phyloP scores from a whole-genome alignment of 2,888 invertebrate species.

The Ctenicera cuprea region DNA sequence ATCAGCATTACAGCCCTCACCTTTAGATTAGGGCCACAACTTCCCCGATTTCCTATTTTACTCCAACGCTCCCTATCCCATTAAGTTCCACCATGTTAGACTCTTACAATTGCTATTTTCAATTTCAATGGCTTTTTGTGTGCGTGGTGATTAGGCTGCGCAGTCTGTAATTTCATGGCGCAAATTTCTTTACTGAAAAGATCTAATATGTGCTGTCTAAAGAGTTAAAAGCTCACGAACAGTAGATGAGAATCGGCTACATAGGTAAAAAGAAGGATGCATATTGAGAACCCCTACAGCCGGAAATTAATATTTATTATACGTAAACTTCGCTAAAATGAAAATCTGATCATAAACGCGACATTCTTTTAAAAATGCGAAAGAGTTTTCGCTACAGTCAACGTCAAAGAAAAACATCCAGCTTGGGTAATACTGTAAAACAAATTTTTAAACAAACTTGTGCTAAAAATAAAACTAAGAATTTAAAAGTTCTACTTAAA shows the following conservation, averaged over 20 bases:
- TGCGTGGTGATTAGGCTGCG: constrained; percentile 30
- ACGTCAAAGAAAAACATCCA: constrained; percentile 2
- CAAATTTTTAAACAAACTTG: too few species aligned
- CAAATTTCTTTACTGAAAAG: constrained; percentile 33
- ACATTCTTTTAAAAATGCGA: neutral
- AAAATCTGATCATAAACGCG: neutral
- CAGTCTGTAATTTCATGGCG: constrained; percentile 33
- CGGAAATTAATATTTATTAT: constrained; percentile 30
- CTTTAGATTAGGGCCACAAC: constrained; percentile 58
- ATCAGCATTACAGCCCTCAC: constrained; percentile 56
- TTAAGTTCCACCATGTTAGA: constrained; percentile 54
- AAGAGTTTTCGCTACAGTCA: neutral
- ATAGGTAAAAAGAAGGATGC: neutral
- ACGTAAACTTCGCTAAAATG: constrained; percentile 4
- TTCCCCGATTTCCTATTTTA: constrained; percentile 55
- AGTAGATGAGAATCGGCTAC: constrained; percentile 5
- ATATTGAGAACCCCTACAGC: constrained; percentile 16
- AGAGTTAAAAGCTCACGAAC: constrained; percentile 12
- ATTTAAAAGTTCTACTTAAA: too few species aligned
- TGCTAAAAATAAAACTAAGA: too few species aligned
- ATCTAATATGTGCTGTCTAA: constrained; percentile 27
- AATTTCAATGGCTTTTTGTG: constrained; percentile 53
- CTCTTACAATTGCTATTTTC: constrained; percentile 57
- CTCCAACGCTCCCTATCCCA: constrained; percentile 54
- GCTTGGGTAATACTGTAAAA: neutral